These are phyloP conservation scores for Hippopotamyrus pictus DNA, from an alignment of 2,797 vertebrate genomes.

Conservation along the genomic window DNA sequence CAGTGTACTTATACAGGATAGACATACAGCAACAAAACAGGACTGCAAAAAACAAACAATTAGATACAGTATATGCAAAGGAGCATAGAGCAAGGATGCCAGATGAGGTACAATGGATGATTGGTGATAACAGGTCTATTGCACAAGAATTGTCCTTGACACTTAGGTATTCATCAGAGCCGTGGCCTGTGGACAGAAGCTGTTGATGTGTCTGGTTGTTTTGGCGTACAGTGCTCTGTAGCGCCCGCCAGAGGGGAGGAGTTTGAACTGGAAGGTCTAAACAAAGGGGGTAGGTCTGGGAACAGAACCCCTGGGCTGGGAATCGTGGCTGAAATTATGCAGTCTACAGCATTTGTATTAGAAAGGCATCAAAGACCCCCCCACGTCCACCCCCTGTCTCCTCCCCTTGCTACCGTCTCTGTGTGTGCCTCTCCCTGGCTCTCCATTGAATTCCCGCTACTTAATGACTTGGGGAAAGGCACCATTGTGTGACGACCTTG, in stretches of 20 bases:
- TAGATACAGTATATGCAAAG: not conserved
- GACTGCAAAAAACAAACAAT: not conserved
- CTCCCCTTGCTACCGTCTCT: too few species aligned
- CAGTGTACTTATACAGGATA: not conserved
- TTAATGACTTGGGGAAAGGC: constrained; percentile 2
- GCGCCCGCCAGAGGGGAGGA: not conserved
- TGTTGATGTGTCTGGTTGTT: not conserved
- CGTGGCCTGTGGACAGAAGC: not conserved
- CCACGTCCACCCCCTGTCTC: not conserved
- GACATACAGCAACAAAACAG: not conserved
- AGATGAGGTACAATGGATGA: not conserved
- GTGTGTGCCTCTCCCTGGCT: not conserved
- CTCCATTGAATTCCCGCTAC: not conserved
- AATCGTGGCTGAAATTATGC: not conserved
- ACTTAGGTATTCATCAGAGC: not conserved
- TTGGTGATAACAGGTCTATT: not conserved
- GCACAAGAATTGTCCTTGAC: not conserved
- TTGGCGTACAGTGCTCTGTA: not conserved
- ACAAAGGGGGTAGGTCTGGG: not conserved
- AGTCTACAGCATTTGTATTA: constrained; percentile 9
- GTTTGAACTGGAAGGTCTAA: not conserved
- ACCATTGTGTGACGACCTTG: constrained; percentile 11
- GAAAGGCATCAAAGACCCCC: constrained; percentile 8
- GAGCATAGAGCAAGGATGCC: not conserved
- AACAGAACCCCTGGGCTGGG: not conserved